phyloP scores from a whole-genome alignment of 2,888 invertebrate genomes.

The Napeogenes sylphis region DNA sequence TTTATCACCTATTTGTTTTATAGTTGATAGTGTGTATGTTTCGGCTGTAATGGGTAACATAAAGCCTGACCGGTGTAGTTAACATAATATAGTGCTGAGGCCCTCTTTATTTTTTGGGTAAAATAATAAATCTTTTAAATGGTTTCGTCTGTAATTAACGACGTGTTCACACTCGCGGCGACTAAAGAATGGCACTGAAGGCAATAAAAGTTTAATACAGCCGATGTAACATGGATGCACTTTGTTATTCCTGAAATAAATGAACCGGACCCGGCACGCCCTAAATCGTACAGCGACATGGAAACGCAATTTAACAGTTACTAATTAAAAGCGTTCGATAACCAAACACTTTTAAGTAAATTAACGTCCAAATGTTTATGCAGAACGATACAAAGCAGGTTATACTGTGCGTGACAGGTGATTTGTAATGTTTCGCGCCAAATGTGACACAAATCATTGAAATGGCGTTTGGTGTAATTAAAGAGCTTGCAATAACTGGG shows the following conservation, averaged over 20 bases:
- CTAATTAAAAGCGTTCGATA: constrained; percentile 43
- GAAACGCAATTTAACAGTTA: constrained; percentile 49
- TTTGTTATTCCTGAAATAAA: constrained; percentile 58
- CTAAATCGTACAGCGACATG: constrained; percentile 46
- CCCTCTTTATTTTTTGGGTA: constrained; percentile 41
- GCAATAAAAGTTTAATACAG: constrained; percentile 69
- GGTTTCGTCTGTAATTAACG: constrained; percentile 69
- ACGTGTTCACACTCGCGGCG: constrained; percentile 59
- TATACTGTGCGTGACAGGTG: constrained; percentile 34
- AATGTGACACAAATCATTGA: constrained; percentile 69
- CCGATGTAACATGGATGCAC: constrained; percentile 55
- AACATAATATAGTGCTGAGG: constrained; percentile 3
- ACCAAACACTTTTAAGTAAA: constrained; percentile 6
- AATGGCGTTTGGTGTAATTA: constrained; percentile 67
- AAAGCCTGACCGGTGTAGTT: constrained; percentile 13
- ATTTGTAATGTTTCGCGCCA: constrained; percentile 65
- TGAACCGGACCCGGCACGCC: constrained; percentile 41
- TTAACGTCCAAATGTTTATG: background rate
- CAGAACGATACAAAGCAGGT: background rate
- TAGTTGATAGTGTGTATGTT: background rate
- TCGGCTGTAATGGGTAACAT: constrained; percentile 4
- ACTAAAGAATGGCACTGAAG: constrained; percentile 61
- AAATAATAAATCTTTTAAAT: constrained; percentile 69
- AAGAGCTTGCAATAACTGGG: constrained; percentile 69
- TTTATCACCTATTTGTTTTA: too few species aligned